phyloP scores from a whole-genome alignment of 2,888 invertebrate species.

The Uloborus plumipes region DNA sequence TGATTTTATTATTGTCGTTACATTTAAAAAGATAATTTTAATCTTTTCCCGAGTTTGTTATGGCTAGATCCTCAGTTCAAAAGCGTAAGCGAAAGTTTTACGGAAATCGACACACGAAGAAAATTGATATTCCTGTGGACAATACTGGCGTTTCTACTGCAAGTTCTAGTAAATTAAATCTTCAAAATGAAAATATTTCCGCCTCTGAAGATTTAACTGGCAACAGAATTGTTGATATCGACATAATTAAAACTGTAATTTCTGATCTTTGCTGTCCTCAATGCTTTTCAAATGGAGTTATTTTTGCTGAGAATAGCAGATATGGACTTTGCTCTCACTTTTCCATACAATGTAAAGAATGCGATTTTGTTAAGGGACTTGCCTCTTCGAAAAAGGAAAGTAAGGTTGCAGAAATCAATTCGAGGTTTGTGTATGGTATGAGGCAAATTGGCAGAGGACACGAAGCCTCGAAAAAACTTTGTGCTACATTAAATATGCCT shows the following conservation, averaged over 20 bases:
- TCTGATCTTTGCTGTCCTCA: slow-evolving; percentile 2
- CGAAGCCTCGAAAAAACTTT: slow-evolving; percentile 1
- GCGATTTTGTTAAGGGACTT: background rate
- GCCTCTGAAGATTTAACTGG: background rate
- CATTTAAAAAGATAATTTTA: no score
- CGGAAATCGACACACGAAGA: background rate
- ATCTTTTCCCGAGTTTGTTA: no score
- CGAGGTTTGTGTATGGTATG: background rate
- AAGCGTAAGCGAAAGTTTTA: background rate
- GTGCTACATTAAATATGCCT: slow-evolving; percentile 7
- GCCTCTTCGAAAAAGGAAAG: background rate
- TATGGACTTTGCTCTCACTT: slow-evolving; percentile 8
- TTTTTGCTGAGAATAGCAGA: background rate
- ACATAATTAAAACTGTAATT: background rate
- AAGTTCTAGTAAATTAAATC: background rate
- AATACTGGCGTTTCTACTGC: background rate
- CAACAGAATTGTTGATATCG: slow-evolving; percentile 1
- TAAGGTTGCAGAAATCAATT: background rate
- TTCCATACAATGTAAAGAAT: background rate
- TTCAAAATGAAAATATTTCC: background rate
- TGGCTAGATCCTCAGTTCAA: no score
- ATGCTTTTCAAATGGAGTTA: background rate
- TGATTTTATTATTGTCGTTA: no score
- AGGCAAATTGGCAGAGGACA: slow-evolving; percentile 10
- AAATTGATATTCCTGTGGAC: background rate